Percentiles rank a stretch among this genome's conserved stretches.
These are phyloP conservation scores for Dasysyrphus tricinctus DNA, from an alignment of 2,888 invertebrate genomes.

Conservation along the genomic window DNA sequence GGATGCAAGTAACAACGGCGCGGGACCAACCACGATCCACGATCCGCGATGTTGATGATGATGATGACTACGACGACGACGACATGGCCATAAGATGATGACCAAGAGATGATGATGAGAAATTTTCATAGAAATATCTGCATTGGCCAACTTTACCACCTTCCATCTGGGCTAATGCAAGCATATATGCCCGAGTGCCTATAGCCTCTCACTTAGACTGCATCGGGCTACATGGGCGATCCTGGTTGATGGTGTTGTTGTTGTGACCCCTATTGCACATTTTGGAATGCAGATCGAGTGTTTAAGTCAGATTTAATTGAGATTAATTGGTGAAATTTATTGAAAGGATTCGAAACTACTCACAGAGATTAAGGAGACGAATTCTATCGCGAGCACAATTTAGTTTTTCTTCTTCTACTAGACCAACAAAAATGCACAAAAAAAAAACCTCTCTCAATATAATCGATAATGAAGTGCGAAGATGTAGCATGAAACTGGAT, in stretches of 20 bases:
- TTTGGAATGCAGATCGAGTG: slow-evolving; percentile 75
- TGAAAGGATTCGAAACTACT: slow-evolving; percentile 65
- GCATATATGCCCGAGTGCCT: not conserved
- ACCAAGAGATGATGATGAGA: slow-evolving; percentile 56
- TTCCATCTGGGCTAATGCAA: not conserved
- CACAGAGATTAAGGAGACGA: slow-evolving; percentile 16
- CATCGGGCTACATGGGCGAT: slow-evolving; percentile 49
- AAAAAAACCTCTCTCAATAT: slow-evolving; percentile 20
- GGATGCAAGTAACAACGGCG: no score
- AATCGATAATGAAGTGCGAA: slow-evolving; percentile 74
- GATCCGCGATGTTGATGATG: slow-evolving; percentile 39
- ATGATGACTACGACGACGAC: slow-evolving; percentile 42
- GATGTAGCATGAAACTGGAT: slow-evolving; percentile 55
- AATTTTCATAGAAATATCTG: slow-evolving; percentile 55
- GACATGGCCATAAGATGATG: slow-evolving; percentile 42
- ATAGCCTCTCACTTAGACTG: not conserved
- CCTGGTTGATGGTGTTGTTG: slow-evolving; percentile 43
- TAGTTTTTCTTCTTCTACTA: not conserved
- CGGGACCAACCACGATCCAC: slow-evolving; percentile 41
- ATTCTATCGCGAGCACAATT: slow-evolving; percentile 12
- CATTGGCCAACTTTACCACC: slow-evolving; percentile 46
- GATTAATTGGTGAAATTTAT: slow-evolving; percentile 75
- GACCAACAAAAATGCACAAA: slow-evolving; percentile 6
- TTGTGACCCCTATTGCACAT: slow-evolving; percentile 75
- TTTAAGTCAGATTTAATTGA: slow-evolving; percentile 76